phyloP scores from a whole-genome alignment of 2,113 vertebrate species.

The Nothocercus julius region DNA sequence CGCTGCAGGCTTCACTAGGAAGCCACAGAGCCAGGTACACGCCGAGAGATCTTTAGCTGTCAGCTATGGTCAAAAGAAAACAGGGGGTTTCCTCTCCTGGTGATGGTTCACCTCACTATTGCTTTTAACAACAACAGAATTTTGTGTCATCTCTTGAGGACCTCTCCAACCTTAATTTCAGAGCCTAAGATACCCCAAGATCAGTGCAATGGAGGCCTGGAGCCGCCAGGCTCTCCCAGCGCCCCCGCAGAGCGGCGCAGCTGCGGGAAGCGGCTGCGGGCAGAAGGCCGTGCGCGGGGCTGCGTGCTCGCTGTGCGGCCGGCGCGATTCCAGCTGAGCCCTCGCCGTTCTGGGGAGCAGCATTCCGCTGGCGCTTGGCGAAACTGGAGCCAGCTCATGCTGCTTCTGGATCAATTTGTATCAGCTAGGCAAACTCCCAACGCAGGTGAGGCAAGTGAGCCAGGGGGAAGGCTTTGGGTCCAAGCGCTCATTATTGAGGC shows the following conservation, averaged over 20 bases:
- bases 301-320: not conserved
- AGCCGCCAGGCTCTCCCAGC: not conserved
- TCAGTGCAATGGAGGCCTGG: not conserved
- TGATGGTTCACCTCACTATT: not conserved
- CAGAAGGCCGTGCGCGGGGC: not conserved
- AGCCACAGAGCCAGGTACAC: not conserved
- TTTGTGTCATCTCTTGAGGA: not conserved
- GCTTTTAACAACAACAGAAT: not conserved
- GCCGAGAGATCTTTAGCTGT: not conserved
- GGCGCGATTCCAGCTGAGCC: not conserved
- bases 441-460: not conserved
- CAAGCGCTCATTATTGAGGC: not conserved
- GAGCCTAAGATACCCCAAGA: not conserved
- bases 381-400: not conserved
- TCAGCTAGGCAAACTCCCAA: not conserved
- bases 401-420: not conserved
- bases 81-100: not conserved
- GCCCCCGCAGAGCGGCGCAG: not conserved
- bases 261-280: not conserved
- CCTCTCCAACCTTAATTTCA: not conserved
- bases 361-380: not conserved
- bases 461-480: not conserved
- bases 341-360: not conserved
- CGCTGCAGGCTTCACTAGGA: not conserved
- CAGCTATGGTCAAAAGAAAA: not conserved